Evolutionary conservation across 2,113 vertebrate genomes (phyloP), one percentile per base, ranked within the genome.

Genomic region (Limnothrissa miodon): DNA sequence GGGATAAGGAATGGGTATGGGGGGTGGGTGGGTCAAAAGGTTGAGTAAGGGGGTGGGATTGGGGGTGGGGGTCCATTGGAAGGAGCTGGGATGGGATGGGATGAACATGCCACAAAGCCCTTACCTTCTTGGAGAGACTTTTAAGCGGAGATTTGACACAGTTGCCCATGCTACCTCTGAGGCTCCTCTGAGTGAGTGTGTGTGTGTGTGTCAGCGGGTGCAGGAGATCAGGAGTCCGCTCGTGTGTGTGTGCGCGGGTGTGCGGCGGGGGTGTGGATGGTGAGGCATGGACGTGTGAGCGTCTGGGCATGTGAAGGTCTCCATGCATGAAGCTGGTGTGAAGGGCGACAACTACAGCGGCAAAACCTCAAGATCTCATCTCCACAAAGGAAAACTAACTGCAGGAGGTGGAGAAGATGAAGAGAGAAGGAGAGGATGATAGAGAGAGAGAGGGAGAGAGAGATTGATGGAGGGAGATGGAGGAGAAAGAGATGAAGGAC

Each of bases 101-200:
- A 42, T 80, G 51, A 36, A 33, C 39, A 80, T 82, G 88, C 84
- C 87, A 79, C 84, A 78, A 87, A 85, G 83, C 90, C 94, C 97
- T 92, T 99, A 99, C 98, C 98, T 99, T 98, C 93, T 96, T 97
- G 82, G 95, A 97, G 95, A 98, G 95, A 91, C 93, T 95, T 96
- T 95, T 98, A 90, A 99, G 95, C 89, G 96, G 96, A 86, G 97
- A 97, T 95, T 98, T 99, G 93, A 99, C 96, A 93, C 97, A 98
- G 96, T 99, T 99, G 90, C 98, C 98, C 98, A 99, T 99, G 92
- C 92, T 95, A 94, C 82, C 86, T 87, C 87, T 87, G 88, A 74
- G 83, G 85, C 88, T 90, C 91, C 91, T 85, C 90, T 90, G 81
- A 89, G n/a, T n/a, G n/a, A n/a, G 83, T 91, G 86, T 83, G 83